A percentile compares a stretch with the other conserved stretches of the same genome.
Evolutionary conservation across 2,888 invertebrate species (phyloP).

Genomic region (Pollenia labialis): DNA sequence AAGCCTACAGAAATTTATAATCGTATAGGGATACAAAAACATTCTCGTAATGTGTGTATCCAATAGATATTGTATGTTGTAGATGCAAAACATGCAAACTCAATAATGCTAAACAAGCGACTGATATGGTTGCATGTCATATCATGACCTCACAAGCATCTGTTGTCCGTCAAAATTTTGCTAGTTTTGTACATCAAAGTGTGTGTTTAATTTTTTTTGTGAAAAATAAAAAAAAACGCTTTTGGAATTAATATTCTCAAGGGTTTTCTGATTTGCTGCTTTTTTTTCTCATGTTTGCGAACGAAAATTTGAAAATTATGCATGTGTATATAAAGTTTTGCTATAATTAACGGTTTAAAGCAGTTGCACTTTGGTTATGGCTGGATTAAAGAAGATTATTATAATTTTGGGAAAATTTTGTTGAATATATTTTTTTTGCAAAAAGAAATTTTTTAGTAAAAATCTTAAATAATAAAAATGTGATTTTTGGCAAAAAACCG

Average conservation of each 20-base stretch:
- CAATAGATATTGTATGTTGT: too few relatives aligned
- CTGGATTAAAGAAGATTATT: too few relatives aligned
- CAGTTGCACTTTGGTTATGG: neutral
- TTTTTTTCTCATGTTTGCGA: neutral
- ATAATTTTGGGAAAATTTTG: too few relatives aligned
- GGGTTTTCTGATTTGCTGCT: neutral
- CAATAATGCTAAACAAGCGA: neutral
- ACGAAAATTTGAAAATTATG: slow-evolving; percentile 11
- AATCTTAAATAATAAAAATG: too few relatives aligned
- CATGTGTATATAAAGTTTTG: neutral
- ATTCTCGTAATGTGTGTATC: too few relatives aligned
- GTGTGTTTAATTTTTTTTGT: neutral
- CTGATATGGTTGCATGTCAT: slow-evolving; percentile 27
- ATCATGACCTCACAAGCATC: slow-evolving; percentile 10
- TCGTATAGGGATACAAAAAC: neutral
- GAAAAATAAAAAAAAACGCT: neutral
- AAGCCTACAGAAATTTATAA: neutral
- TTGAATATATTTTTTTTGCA: too few relatives aligned
- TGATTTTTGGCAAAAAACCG: too few relatives aligned
- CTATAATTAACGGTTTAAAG: slow-evolving; percentile 3
- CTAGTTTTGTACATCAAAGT: neutral
- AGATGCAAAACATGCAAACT: slow-evolving; percentile 7
- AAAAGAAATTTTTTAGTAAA: too few relatives aligned
- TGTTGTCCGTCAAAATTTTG: slow-evolving; percentile 28
- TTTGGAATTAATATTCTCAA: slow-evolving; percentile 22